Conservation (phyloP, 1,140 invertebrate species). For the Galleria mellonella region DNA sequence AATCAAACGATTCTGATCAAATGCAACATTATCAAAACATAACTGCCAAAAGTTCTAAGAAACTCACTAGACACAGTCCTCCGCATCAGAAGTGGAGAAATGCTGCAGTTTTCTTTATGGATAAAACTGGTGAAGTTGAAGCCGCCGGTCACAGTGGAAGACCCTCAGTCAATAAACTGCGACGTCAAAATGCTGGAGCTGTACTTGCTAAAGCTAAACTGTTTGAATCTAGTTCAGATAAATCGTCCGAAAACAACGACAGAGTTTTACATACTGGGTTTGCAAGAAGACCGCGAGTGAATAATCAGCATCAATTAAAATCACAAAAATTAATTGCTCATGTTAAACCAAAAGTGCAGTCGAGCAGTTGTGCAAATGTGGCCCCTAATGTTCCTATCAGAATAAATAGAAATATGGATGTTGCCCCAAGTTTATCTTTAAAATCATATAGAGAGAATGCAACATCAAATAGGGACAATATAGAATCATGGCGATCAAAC, state of each 20-base stretch:
- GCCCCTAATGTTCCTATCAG: conserved; percentile 12
- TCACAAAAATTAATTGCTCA: conserved; percentile 29
- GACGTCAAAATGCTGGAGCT: conserved; percentile 78
- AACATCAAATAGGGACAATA: conserved; percentile 6
- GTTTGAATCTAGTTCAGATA: conserved; percentile 74
- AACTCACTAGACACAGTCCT: conserved; percentile 32
- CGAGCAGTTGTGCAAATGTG: conserved; percentile 1
- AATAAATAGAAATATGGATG: conserved; percentile 10
- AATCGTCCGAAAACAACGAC: conserved; percentile 55
- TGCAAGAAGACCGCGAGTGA: conserved; percentile 47
- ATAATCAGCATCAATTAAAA: conserved; percentile 26
- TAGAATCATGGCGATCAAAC: conserved; percentile 19
- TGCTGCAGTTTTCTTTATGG: conserved; percentile 64
- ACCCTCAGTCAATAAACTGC: conserved; percentile 77
- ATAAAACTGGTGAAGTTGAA: conserved; percentile 59
- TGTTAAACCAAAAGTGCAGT: conserved; percentile 28
- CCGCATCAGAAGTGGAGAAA: conserved; percentile 59
- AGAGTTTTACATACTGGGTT: conserved; percentile 40
- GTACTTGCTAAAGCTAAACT: conserved; percentile 79
- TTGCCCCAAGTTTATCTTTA: conserved; percentile 2
- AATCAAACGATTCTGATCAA: conserved; percentile 29
- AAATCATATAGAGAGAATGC: conserved; percentile 1
- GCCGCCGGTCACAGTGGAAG: conserved; percentile 65
- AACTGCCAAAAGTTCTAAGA: conserved; percentile 18
- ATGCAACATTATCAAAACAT: conserved; percentile 36